Evolutionary conservation across 92 coral and sea anemone species (phyloP), one percentile per base, ranked within the genome.

Genomic region (Parazoanthus atlanticus): DNA sequence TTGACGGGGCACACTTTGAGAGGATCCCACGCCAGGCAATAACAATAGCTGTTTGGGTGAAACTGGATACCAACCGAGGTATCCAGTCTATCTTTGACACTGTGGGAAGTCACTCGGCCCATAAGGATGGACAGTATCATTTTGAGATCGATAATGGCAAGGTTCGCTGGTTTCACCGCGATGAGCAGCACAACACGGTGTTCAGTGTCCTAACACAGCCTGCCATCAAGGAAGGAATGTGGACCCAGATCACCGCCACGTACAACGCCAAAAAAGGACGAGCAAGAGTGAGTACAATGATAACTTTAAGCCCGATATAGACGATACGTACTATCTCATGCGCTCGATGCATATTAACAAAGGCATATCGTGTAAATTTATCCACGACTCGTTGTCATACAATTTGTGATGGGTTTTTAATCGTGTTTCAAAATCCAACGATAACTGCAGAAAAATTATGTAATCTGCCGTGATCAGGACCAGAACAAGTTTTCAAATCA

Each of bases 141-240:
- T 91, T 95, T 71, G 99, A 97, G 89, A 89, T 93, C 75, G 98
- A 95, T 75, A 86, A 97, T 71, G 99, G 97, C 2, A 90, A 92
- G 85, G 96, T 97, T n/a, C 94, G 99, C 58, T 97, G 99, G 99
- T 97, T 97, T 80, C 99, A 97, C 85, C 93, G 99, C 10, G 90
- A 97, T 43, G 99, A 93, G 46, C 80, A 90, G 49, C 93, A 93
- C 58, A 87, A 91, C 40, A 95, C 98, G 0, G 95, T 97, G 46
- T 97, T 97, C 79, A 97, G 97, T 67, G 97, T 93, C 19, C 93
- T 95, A 6, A 94, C 98, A 1, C 92, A 88, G 17, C 89, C 92
- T 3, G 90, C 88, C 17, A 80, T 97, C 23, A 77, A 78, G 2
- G 97, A 97, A 23, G 96, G 93, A n/a, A 43, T 64, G 31, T 97